Conservation (phyloP, 2,113 vertebrate genomes). For the Colinus virginianus region DNA sequence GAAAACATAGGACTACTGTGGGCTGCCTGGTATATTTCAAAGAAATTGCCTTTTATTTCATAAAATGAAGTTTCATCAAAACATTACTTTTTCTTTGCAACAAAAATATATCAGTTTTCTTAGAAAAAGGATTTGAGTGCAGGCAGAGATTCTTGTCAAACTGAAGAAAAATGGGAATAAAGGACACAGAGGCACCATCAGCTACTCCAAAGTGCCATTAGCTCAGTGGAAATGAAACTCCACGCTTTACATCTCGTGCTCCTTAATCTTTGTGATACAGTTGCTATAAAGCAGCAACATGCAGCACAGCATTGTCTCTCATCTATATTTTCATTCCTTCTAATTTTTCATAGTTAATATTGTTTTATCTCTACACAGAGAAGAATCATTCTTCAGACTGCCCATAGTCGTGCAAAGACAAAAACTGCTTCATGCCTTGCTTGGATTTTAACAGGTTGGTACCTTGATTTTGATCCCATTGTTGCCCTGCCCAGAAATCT, state of each 20-base stretch:
- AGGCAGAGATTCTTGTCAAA: not conserved
- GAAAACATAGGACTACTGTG: not conserved
- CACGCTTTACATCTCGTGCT: not conserved
- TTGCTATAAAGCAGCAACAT: not conserved
- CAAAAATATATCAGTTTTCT: not conserved
- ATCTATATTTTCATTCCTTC: not conserved
- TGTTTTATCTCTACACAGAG: not conserved
- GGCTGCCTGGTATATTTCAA: not conserved
- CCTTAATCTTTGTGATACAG: not conserved
- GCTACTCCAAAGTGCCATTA: not conserved
- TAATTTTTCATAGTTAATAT: not conserved
- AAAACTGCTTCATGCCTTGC: not conserved
- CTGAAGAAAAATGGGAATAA: not conserved
- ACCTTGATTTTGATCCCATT: not conserved
- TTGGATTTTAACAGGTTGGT: not conserved
- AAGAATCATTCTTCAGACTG: not conserved
- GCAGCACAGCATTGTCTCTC: not conserved
- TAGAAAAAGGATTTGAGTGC: not conserved
- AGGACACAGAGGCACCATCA: not conserved
- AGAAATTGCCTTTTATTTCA: constrained; percentile 16
- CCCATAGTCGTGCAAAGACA: not conserved
- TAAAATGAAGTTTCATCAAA: not conserved
- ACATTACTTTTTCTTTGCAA: not conserved
- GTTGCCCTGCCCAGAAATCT: constrained; percentile 23
- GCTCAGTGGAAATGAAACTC: not conserved